Evolutionary conservation across 2,888 invertebrate genomes (phyloP).

Genomic region (Arrhopalites spinosus): DNA sequence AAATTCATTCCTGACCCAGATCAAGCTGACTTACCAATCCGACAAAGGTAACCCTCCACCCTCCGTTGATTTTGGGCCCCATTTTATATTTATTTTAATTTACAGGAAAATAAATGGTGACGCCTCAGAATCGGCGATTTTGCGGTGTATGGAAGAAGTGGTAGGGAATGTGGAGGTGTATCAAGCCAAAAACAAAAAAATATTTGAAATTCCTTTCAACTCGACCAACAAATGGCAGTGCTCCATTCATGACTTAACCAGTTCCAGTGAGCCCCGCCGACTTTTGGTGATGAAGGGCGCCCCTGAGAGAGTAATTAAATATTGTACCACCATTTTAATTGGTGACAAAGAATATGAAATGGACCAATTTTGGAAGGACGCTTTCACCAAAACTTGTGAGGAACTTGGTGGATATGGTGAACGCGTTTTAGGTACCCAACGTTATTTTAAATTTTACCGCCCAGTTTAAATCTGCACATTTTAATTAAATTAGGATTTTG

Average conservation of each 20-base stretch:
- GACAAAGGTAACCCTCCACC: slow-evolving; percentile 31
- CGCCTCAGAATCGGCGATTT: slow-evolving; percentile 51
- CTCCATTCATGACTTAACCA: slow-evolving; percentile 68
- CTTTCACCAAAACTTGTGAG: slow-evolving; percentile 70
- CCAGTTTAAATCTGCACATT: not conserved
- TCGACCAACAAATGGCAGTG: slow-evolving; percentile 72
- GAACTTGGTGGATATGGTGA: slow-evolving; percentile 82
- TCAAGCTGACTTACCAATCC: slow-evolving; percentile 39
- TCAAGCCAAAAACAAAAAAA: slow-evolving; percentile 67
- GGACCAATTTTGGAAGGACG: slow-evolving; percentile 63
- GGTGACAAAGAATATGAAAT: slow-evolving; percentile 65
- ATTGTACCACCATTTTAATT: slow-evolving; percentile 66
- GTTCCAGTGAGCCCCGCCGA: slow-evolving; percentile 62
- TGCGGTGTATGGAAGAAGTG: slow-evolving; percentile 58
- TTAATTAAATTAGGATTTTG: slow-evolving; percentile 60
- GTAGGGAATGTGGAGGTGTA: slow-evolving; percentile 69
- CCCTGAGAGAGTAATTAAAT: slow-evolving; percentile 71
- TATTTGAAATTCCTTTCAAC: slow-evolving; percentile 70
- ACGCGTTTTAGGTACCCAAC: slow-evolving; percentile 71
- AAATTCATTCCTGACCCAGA: slow-evolving; percentile 62
- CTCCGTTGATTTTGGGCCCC: no score
- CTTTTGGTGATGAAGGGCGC: slow-evolving; percentile 76
- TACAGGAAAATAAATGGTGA: slow-evolving; percentile 56
- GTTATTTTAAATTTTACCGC: not conserved
- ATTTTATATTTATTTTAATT: not conserved